Percentiles rank a stretch among this genome's conserved stretches.
These are phyloP conservation scores for Saturnia japonica DNA, from an alignment of 2,888 invertebrate genomes.

Conservation along the genomic window DNA sequence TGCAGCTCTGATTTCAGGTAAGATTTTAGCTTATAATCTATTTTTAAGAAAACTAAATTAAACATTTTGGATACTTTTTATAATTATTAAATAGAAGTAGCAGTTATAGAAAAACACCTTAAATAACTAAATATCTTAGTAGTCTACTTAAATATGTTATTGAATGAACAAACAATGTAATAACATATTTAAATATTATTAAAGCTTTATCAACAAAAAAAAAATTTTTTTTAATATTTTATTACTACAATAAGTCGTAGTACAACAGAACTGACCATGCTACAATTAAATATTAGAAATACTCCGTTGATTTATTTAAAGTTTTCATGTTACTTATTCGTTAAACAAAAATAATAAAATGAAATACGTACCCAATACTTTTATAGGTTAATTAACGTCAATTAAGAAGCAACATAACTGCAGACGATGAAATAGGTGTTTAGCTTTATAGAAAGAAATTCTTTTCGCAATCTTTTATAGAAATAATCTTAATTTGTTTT, in stretches of 20 bases:
- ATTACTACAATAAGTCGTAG: background rate
- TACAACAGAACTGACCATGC: background rate
- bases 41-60: background rate
- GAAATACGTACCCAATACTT: background rate
- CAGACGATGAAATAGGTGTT: too few species aligned
- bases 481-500: too few species aligned
- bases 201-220: background rate
- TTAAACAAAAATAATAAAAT: too few species aligned
- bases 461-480: too few species aligned
- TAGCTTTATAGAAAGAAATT: too few species aligned
- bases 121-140: background rate
- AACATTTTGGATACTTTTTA: background rate
- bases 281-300: background rate
- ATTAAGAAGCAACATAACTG: too few species aligned
- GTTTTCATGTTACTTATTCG: background rate
- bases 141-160: background rate
- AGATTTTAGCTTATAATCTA: constrained; percentile 34
- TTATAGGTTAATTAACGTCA: background rate
- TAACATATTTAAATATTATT: too few species aligned
- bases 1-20: constrained; percentile 50
- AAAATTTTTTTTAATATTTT: background rate
- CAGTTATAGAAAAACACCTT: background rate
- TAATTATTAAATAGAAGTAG: background rate
- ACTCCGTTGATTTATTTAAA: background rate
- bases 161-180: background rate